Conservation (phyloP, 2,888 invertebrate genomes). For the Caenorhabditis doughertyi region DNA sequence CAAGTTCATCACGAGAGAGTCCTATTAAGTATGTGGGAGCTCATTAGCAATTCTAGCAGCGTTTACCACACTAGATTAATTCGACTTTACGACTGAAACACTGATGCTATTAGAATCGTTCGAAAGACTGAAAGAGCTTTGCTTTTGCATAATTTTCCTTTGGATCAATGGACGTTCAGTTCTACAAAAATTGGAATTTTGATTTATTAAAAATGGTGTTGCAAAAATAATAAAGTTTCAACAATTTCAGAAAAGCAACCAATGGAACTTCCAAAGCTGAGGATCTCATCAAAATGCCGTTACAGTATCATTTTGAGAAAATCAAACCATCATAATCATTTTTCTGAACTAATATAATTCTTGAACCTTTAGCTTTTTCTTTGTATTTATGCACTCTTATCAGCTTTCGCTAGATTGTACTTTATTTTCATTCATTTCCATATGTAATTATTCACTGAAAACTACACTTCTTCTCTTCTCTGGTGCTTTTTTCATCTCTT, state of each 20-base stretch:
- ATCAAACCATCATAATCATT: conserved; percentile 69
- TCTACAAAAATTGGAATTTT: no score
- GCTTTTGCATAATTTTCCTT: no score
- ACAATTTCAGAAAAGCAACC: conserved; percentile 71
- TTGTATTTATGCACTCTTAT: not conserved
- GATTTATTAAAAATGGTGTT: not conserved
- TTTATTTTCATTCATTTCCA: conserved; percentile 9
- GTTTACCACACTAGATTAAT: not conserved
- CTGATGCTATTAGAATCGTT: no score
- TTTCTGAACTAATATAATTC: not conserved
- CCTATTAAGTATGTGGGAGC: conserved; percentile 20
- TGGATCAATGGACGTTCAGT: no score
- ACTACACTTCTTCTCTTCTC: conserved; percentile 34
- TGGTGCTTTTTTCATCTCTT: conserved; percentile 44
- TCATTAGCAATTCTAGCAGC: conserved; percentile 25
- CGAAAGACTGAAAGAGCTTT: no score
- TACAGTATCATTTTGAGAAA: conserved; percentile 80
- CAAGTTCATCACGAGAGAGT: conserved; percentile 17
- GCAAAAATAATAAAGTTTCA: not conserved
- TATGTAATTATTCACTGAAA: conserved; percentile 47
- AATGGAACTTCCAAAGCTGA: conserved; percentile 68
- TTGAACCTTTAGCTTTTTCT: not conserved
- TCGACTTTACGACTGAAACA: not conserved
- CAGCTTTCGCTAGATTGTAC: conserved; percentile 8
- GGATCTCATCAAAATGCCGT: conserved; percentile 48